Conservation (phyloP, 2,113 vertebrate genomes). For the Oophaga pumilio region DNA sequence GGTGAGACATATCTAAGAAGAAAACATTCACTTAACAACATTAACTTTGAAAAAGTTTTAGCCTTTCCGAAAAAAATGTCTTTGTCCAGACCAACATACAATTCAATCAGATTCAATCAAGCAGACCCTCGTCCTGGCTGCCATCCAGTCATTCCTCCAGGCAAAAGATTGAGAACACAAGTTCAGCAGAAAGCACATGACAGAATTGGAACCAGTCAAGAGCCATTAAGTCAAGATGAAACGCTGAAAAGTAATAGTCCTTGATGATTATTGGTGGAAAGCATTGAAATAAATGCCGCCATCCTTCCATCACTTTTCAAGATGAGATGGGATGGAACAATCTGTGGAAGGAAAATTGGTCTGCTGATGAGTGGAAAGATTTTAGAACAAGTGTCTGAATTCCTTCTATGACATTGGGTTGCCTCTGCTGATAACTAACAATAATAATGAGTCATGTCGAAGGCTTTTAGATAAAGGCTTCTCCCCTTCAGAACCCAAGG, state of each 20-base stretch:
- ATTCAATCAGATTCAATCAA: conserved; percentile 46
- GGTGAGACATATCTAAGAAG: neutral
- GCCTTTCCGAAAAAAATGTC: neutral
- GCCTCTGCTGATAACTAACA: neutral
- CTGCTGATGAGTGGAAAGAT: conserved; percentile 25
- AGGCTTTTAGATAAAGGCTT: neutral
- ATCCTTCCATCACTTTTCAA: neutral
- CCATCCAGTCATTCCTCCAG: neutral
- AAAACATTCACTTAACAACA: neutral
- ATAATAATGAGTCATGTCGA: conserved; percentile 17
- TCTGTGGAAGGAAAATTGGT: conserved; percentile 34
- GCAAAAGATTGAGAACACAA: neutral
- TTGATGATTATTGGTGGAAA: conserved; percentile 47
- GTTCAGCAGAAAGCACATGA: conserved; percentile 37
- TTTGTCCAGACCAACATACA: conserved; percentile 22
- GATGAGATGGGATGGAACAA: conserved; percentile 15
- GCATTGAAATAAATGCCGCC: neutral
- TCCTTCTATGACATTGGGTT: conserved; percentile 24
- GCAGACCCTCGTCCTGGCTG: conserved; percentile 24
- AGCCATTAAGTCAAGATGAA: conserved; percentile 39
- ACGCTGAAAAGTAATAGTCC: conserved; percentile 37
- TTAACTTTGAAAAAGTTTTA: conserved; percentile 44
- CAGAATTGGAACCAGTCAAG: conserved; percentile 28
- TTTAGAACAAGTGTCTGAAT: conserved; percentile 10
- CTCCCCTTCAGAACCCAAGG: neutral